Evolutionary conservation across 2,113 vertebrate species (phyloP).

Genomic region (Neolamprologus brichardi): DNA sequence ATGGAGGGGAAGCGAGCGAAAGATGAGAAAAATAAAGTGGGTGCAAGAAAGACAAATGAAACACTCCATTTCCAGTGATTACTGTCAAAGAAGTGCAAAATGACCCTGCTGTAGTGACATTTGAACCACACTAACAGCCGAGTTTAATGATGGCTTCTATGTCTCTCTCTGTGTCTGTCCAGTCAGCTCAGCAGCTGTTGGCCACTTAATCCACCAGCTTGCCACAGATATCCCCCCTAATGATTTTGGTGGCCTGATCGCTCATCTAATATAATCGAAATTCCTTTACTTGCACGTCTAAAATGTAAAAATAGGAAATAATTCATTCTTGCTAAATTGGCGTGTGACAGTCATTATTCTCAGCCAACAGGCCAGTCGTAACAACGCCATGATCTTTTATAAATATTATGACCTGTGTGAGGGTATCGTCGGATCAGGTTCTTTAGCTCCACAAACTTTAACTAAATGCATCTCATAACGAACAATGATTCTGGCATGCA

Average conservation of each 20-base stretch:
- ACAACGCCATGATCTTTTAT: neutral
- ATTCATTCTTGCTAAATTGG: neutral
- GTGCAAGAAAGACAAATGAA: conserved; percentile 16
- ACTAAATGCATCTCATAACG: neutral
- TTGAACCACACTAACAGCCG: neutral
- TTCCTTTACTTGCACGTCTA: neutral
- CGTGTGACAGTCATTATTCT: neutral
- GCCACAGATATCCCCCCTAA: neutral
- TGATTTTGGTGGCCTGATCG: neutral
- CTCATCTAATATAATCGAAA: neutral
- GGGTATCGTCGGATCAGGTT: neutral
- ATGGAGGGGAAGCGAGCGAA: neutral
- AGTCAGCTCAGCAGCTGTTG: neutral
- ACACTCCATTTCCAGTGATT: conserved; percentile 25
- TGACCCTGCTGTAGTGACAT: conserved; percentile 2
- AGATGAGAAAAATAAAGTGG: neutral
- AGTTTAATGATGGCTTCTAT: neutral
- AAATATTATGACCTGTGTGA: neutral
- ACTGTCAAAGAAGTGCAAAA: conserved; percentile 37
- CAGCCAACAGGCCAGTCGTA: neutral
- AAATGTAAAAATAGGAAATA: neutral
- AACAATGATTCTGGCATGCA: neutral
- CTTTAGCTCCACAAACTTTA: neutral
- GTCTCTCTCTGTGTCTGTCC: neutral
- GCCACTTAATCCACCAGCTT: neutral